Evolutionary conservation across 2,797 vertebrate genomes (phyloP), one percentile per base, ranked within the genome.

Genomic region (Halcyon leucocephala): DNA sequence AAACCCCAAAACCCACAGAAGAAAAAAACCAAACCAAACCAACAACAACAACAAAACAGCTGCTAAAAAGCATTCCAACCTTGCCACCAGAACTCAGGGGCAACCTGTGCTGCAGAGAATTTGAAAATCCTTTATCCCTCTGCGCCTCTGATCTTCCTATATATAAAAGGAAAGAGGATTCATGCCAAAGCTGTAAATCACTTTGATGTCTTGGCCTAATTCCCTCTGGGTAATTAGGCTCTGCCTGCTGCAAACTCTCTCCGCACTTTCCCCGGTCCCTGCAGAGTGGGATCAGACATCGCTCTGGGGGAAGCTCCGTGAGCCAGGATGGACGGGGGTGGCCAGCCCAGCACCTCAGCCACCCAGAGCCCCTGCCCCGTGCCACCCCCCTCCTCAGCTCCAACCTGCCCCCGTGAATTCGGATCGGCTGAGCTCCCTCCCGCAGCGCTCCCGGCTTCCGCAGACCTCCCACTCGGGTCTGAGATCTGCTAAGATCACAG

Each of bases 151-250:
- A 96, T 95, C 91, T 95, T 86, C 55, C 87, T 77, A 5, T 86
- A 49, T 83, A 82, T 83, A 64, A 96, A 95, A 93, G 79, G 66
- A 69, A 92, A 90, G 84, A 81, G 78, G 86, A 93, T 93, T 87
- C 77, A 48, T 72, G 82, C 93, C 95, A 95, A 82, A 70, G 83
- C 82, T 95, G 82, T 91, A 94, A 94, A 96, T 91, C 91, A 90
- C 92, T 92, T 95, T 93, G 96, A 96, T 84, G 94, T 94, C 96
- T 94, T 93, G 82, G 92, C 85, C 81, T 95, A 78, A 94, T 91
- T 96, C 93, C 94, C 94, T 92, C 61, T 39, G 85, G 90, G 89
- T 94, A 95, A 94, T 96, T 97, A 89, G 2, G 5, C 66, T 93
- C 91, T 90, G 87, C 92, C 90, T 84, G 58, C 60, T 62, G 87